Percentiles rank a stretch among this genome's conserved stretches.
These are phyloP conservation scores for Phrynocephalus forsythii DNA, from an alignment of 2,797 vertebrate species.

Conservation along the genomic window DNA sequence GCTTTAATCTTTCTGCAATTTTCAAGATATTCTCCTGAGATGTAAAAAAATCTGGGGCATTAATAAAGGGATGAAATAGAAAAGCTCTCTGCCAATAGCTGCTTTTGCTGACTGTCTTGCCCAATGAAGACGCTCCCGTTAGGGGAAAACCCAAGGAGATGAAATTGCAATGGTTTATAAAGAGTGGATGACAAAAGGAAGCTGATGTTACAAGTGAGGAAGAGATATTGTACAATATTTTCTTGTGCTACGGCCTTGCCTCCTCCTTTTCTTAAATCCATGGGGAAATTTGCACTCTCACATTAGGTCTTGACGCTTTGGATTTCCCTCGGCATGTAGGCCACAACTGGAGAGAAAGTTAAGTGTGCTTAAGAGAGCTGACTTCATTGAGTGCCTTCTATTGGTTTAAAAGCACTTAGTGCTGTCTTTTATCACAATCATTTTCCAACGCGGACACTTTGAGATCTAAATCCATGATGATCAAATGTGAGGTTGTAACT, in stretches of 20 bases:
- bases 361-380: not conserved
- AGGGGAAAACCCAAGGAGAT: not conserved
- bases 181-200: conserved; percentile 39
- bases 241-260: conserved; percentile 24
- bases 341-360: not conserved
- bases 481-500: not conserved
- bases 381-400: not conserved
- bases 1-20: conserved; percentile 32
- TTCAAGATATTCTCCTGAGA: conserved; percentile 13
- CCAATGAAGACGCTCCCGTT: not conserved
- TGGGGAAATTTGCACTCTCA: conserved; percentile 32
- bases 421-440: not conserved
- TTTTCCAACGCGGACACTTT: not conserved
- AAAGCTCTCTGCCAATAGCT: not conserved
- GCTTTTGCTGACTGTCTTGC: not conserved
- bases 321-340: conserved; percentile 17
- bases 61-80: conserved; percentile 25
- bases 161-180: conserved; percentile 42
- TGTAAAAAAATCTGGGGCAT: conserved; percentile 30
- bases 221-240: conserved; percentile 46
- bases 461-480: not conserved
- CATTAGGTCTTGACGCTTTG: not conserved
- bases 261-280: not conserved
- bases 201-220: conserved; percentile 30
- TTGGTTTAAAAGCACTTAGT: not conserved